Evolutionary conservation across 1,140 invertebrate genomes (phyloP), one percentile per base, ranked within the genome.

Genomic region (Homalodisca vitripennis): DNA sequence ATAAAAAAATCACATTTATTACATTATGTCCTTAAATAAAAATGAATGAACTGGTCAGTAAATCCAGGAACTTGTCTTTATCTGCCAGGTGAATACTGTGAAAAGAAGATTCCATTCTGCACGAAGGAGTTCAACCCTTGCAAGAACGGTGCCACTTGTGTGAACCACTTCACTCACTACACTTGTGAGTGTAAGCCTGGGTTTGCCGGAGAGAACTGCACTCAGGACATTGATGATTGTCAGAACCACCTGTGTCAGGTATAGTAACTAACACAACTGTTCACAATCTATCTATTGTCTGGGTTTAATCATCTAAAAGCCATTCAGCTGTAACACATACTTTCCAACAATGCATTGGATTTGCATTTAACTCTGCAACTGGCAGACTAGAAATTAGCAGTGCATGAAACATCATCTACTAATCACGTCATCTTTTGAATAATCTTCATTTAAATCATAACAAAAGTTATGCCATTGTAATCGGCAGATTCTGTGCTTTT

Each of bases 71-170:
- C 10, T 55, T 55, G 10, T 14, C 6, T 10, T 26, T 68, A 71
- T 48, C 67, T 78, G 74, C n/a, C 75, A 89, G 88, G 88, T 34
- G 87, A 93, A 78, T 93, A 88, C 80, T 97, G 95, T 82, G 91
- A 97, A 78, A 89, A 87, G 76, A 96, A 97, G 83, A 96, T 98
- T 70, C 89, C 92, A 73, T 98, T 93, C 84, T 98, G 95, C 82
- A 89, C 88, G 74, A 89, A 90, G 74, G 89, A 94, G 75, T 92
- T 89, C 76, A 93, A 97, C 82, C 95, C 95, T 29, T 98, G 95
- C 79, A 88, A 91, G 73, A 98, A 98, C 82, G 94, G 93, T 6
- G 96, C 92, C 34, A 87, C 86, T 67, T 99, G 97, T 79, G 83
- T 92, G 63, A 91, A 96, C 82, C 92, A 94, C 81, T 85, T 85